Evolutionary conservation across 2,113 vertebrate genomes (phyloP), one percentile per base, ranked within the genome.

Genomic region (Eclectus roratus): DNA sequence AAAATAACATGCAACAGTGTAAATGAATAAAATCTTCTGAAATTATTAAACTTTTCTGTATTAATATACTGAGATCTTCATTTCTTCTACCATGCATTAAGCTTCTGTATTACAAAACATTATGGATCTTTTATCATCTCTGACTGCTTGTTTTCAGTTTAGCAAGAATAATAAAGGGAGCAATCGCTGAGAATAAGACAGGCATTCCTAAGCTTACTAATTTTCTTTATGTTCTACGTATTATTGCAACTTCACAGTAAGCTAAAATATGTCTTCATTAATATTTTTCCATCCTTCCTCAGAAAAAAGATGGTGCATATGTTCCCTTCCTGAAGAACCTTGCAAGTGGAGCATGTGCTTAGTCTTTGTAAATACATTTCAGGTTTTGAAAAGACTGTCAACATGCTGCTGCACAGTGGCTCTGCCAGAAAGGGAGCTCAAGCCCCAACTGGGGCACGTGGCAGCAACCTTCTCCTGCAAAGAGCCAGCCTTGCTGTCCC

Each of bases 381-480:
- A 86, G 55, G 17, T 37, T 41, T 28, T 41, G 7, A 47, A 70
- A 52, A 88, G 19, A n/a, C 29, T 68, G 18, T 20, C 52, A 65
- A 37, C 29, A 29, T 56, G 49, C 27, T 78, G 41, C 43, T 2
- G 2, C 25, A n/a, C 31, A 56, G 41, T 0, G 0, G 14, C n/a
- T 66, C 12, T 84, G 28, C 5, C 1, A 0, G 46, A 74, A 68
- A 81, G 17, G 17, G 28, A 86, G 18, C 10, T 31, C 10, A 2
- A 61, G 20, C 2, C 33, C n/a, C 3, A 0, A 9, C 3, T 33
- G 13, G 8, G 17, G 7, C 58, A 33, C 0, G 0, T 56, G 13
- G 37, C 35, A 89, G 29, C 28, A 82, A 7, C 28, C 28, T 43
- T 3, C 16, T 56, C 33, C n/a, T 55, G 31, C 33, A 43, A 58